phyloP scores from a whole-genome alignment of 1,140 invertebrate genomes.

The Hesperophylax magnus region DNA sequence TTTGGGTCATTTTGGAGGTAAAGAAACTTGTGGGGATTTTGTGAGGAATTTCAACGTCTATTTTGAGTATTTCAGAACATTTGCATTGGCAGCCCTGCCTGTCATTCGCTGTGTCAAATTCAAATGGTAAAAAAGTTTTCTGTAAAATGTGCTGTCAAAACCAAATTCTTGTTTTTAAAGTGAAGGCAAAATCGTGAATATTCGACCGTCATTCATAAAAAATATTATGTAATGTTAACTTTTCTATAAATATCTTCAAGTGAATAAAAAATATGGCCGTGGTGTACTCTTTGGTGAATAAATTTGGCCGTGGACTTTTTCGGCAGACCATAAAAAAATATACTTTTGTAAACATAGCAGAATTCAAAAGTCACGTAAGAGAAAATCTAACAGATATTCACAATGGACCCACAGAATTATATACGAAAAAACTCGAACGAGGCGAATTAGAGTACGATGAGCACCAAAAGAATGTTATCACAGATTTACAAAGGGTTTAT shows the following conservation, averaged over 20 bases:
- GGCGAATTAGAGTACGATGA: slow-evolving; percentile 71
- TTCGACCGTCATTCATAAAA: slow-evolving; percentile 7
- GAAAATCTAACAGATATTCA: background rate
- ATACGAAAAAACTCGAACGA: slow-evolving; percentile 42
- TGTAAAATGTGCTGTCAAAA: background rate
- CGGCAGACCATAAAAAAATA: background rate
- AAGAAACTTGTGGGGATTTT: no score
- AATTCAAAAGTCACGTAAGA: slow-evolving; percentile 20
- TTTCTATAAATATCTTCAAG: slow-evolving; percentile 22
- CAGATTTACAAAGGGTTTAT: slow-evolving; percentile 80
- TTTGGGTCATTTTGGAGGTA: no score
- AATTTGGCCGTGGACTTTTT: slow-evolving; percentile 27
- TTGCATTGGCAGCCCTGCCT: no score
- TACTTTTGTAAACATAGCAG: background rate
- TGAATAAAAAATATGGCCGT: slow-evolving; percentile 39
- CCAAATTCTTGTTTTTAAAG: background rate
- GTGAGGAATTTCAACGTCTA: no score
- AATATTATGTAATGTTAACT: slow-evolving; percentile 33
- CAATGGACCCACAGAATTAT: slow-evolving; percentile 28
- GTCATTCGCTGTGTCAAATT: no score
- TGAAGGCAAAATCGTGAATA: background rate
- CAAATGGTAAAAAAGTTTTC: slow-evolving; percentile 8
- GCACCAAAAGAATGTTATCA: slow-evolving; percentile 79
- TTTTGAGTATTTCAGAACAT: no score
- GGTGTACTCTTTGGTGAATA: slow-evolving; percentile 33